These are phyloP conservation scores for Eupithecia centaureata DNA, from an alignment of 2,888 invertebrate species.

Conservation along the genomic window DNA sequence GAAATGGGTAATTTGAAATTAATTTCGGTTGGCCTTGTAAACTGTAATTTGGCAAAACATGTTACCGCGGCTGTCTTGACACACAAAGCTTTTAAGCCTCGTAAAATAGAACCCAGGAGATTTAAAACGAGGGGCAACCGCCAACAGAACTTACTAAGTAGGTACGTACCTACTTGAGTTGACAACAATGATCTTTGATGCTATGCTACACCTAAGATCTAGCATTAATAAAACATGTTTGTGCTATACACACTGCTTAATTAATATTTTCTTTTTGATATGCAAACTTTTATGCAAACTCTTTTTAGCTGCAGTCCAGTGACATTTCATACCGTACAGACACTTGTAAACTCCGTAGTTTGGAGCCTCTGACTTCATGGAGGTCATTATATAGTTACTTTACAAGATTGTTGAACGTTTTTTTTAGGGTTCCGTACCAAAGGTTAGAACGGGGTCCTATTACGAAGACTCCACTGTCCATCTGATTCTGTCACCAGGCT, in stretches of 20 bases:
- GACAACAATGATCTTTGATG: too few species aligned
- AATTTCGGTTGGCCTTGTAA: constrained; percentile 18
- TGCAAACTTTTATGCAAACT: not conserved
- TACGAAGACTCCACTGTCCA: too few species aligned
- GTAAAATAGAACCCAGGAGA: constrained; percentile 12
- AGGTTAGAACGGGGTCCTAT: too few species aligned
- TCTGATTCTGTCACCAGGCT: too few species aligned
- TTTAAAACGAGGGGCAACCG: not conserved
- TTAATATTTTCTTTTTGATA: not conserved
- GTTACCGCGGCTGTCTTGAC: constrained; percentile 20
- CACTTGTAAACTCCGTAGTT: too few species aligned
- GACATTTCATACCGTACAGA: not conserved
- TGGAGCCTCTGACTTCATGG: too few species aligned
- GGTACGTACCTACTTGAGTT: not conserved
- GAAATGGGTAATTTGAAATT: constrained; percentile 25
- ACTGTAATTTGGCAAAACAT: constrained; percentile 27
- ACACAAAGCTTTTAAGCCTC: constrained; percentile 16
- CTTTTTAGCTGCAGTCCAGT: not conserved
- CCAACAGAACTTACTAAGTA: not conserved
- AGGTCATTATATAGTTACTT: not conserved
- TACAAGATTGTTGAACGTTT: too few species aligned
- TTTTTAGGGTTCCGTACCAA: too few species aligned
- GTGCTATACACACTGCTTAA: too few species aligned
- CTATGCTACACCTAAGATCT: too few species aligned
- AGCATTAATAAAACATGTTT: too few species aligned